Conservation (phyloP, 2,113 vertebrate species). For the Heliornis fulica region DNA sequence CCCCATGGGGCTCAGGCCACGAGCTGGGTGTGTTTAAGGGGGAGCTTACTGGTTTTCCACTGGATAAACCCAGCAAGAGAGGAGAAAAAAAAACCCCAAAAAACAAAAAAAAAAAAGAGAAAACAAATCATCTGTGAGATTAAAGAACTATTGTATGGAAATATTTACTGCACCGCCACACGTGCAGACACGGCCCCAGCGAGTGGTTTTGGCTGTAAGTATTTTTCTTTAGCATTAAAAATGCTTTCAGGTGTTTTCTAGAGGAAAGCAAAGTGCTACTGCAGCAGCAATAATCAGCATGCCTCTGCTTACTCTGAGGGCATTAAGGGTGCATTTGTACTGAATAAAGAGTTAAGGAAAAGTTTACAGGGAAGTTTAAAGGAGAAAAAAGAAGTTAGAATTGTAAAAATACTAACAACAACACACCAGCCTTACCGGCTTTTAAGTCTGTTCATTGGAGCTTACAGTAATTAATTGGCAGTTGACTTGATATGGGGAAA, state of each 20-base stretch:
- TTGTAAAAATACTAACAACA: neutral
- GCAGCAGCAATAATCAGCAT: neutral
- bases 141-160: neutral
- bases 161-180: rapidly evolving
- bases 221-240: neutral
- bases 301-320: neutral
- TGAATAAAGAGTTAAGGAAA: neutral
- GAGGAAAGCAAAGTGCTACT: neutral
- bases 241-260: neutral
- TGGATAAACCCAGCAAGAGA: neutral
- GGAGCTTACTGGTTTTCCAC: neutral
- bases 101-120: too few relatives aligned
- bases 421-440: neutral
- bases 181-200: rapidly evolving
- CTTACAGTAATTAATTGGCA: neutral
- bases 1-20: rapidly evolving
- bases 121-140: neutral
- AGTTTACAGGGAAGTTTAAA: neutral
- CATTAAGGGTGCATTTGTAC: rapidly evolving
- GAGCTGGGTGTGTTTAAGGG: neutral
- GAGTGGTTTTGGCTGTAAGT: neutral
- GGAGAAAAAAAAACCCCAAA: neutral
- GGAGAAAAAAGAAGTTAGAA: neutral
- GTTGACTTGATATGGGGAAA: neutral
- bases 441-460: neutral